Conservation (phyloP, 2,113 vertebrate genomes). For the Piprites chloris region DNA sequence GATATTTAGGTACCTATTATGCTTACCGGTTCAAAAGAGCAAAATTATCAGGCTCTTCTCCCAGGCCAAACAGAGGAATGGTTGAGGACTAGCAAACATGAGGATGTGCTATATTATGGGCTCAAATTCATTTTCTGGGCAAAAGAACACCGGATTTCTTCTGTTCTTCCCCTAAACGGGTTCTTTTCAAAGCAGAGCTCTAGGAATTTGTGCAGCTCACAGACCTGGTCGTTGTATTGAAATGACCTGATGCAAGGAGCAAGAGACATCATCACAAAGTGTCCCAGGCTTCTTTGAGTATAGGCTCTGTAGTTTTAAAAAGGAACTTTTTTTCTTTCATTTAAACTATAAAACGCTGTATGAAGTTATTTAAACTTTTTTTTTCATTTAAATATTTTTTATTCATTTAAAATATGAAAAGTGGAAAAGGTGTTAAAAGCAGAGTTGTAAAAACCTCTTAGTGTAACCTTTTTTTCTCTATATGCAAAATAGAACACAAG, state of each 20-base stretch:
- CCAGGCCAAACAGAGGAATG: neutral
- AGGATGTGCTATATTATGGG: no score
- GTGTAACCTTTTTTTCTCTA: neutral
- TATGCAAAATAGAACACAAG: neutral
- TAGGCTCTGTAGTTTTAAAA: neutral
- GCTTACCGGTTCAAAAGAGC: neutral
- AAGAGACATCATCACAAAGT: neutral
- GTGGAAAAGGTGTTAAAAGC: neutral
- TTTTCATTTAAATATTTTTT: neutral
- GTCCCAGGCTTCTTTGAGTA: neutral
- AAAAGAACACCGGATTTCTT: neutral
- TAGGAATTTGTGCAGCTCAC: neutral
- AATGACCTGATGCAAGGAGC: neutral
- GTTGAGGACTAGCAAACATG: neutral
- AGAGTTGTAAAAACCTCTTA: neutral
- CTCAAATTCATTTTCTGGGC: neutral
- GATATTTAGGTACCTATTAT: slow-evolving; percentile 5
- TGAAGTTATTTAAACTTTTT: neutral
- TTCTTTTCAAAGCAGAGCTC: neutral
- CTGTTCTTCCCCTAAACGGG: neutral
- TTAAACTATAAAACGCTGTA: neutral
- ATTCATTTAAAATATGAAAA: neutral
- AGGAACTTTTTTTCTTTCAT: neutral
- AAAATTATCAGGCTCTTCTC: neutral
- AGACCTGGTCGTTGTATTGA: neutral